These are phyloP conservation scores for Apus apus DNA, from an alignment of 2,113 vertebrate genomes.

Conservation along the genomic window DNA sequence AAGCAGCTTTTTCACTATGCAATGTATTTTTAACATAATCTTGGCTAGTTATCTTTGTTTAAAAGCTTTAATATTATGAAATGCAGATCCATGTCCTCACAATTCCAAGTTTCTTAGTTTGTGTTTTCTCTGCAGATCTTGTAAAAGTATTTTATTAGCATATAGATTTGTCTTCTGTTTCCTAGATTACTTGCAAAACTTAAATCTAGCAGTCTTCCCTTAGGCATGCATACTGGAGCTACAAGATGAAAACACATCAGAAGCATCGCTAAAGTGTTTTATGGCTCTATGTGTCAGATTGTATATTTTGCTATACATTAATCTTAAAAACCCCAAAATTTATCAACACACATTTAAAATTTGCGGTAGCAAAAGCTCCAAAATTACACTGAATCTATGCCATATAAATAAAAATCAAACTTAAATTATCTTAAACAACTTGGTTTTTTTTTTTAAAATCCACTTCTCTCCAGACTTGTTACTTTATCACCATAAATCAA, in stretches of 20 bases:
- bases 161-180: not conserved
- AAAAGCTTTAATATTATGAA: not conserved
- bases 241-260: not conserved
- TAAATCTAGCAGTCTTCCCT: not conserved
- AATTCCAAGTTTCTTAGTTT: not conserved
- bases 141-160: not conserved
- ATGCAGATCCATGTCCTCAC: not conserved
- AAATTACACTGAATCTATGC: too few species aligned
- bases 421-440: too few species aligned
- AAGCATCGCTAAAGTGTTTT: too few species aligned
- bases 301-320: too few species aligned
- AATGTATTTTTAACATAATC: not conserved
- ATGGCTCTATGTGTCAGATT: too few species aligned
- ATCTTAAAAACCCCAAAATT: too few species aligned
- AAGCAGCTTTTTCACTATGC: not conserved
- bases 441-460: too few species aligned
- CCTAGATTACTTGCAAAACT: not conserved
- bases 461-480: too few species aligned
- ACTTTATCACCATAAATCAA: too few species aligned
- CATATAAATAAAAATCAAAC: too few species aligned
- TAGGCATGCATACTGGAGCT: not conserved
- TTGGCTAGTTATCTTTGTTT: not conserved
- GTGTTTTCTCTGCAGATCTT: not conserved
- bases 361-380: too few species aligned
- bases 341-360: too few species aligned